A percentile compares a stretch with the other conserved stretches of the same genome.
These are phyloP conservation scores for Sarcophaga variegata DNA, from an alignment of 2,888 invertebrate species.

Conservation along the genomic window DNA sequence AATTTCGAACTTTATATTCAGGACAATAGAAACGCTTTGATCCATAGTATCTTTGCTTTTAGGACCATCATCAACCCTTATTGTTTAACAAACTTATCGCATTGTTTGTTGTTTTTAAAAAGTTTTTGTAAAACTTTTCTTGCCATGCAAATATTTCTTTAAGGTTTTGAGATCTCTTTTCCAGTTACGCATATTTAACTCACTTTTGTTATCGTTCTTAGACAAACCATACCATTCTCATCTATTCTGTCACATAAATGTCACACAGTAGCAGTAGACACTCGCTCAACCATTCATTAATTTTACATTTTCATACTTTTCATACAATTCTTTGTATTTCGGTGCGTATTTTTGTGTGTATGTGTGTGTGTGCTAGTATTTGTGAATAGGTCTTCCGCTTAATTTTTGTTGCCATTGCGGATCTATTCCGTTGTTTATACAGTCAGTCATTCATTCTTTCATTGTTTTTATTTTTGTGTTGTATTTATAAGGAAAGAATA, in stretches of 20 bases:
- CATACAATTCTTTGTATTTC: not conserved
- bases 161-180: not conserved
- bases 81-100: not conserved
- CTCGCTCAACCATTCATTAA: conserved; percentile 28
- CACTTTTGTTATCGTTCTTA: not conserved
- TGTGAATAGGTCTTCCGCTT: not conserved
- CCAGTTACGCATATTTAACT: not conserved
- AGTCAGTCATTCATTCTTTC: conserved; percentile 2
- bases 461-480: not conserved
- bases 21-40: too few relatives aligned
- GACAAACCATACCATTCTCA: conserved; percentile 1
- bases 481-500: not conserved
- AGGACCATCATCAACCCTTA: not conserved
- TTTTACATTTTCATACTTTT: conserved; percentile 14
- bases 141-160: not conserved
- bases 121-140: not conserved
- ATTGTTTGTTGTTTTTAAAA: not conserved
- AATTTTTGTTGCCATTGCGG: not conserved
- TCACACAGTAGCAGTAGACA: not conserved
- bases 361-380: not conserved
- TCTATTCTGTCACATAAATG: not conserved
- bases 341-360: not conserved
- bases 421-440: not conserved
- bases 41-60: too few relatives aligned
- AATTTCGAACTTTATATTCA: too few relatives aligned